These are phyloP conservation scores for Pyrgus malvae DNA, from an alignment of 2,888 invertebrate species.

Conservation along the genomic window DNA sequence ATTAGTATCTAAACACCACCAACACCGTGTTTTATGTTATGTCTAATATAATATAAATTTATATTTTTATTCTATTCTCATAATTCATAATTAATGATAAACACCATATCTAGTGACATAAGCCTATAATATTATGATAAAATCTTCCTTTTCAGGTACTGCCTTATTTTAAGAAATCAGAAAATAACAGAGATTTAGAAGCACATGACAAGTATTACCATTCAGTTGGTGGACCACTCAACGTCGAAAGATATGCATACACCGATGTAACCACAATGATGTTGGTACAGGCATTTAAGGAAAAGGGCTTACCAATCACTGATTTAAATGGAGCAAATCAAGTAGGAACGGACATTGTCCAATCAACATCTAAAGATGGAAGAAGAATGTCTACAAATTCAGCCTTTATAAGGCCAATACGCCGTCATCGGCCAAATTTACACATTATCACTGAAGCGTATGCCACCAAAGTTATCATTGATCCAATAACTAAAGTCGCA, in stretches of 20 bases:
- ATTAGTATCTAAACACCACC: too few species aligned
- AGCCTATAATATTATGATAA: too few species aligned
- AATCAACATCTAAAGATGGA: conserved; percentile 84
- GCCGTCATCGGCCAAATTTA: conserved; percentile 76
- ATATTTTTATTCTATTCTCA: too few species aligned
- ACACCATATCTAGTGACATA: too few species aligned
- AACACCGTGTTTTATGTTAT: too few species aligned
- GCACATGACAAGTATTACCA: conserved; percentile 80
- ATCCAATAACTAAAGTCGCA: conserved; percentile 74
- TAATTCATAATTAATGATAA: too few species aligned
- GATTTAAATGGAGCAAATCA: conserved; percentile 83
- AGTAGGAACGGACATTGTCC: conserved; percentile 83
- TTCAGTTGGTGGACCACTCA: conserved; percentile 82
- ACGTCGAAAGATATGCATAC: conserved; percentile 84
- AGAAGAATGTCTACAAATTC: conserved; percentile 82
- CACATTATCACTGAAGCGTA: conserved; percentile 75
- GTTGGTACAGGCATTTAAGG: conserved; percentile 82
- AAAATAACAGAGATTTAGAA: conserved; percentile 82
- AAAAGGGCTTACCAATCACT: conserved; percentile 81
- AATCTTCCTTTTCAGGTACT: conserved; percentile 71
- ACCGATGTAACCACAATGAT: conserved; percentile 81
- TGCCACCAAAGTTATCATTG: conserved; percentile 82
- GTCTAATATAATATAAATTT: too few species aligned
- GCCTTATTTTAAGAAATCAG: conserved; percentile 87
- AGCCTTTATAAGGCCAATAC: conserved; percentile 86